Evolutionary conservation across 1,140 invertebrate species (phyloP), one percentile per base, ranked within the genome.

Genomic region (Pogonomyrmex barbatus): DNA sequence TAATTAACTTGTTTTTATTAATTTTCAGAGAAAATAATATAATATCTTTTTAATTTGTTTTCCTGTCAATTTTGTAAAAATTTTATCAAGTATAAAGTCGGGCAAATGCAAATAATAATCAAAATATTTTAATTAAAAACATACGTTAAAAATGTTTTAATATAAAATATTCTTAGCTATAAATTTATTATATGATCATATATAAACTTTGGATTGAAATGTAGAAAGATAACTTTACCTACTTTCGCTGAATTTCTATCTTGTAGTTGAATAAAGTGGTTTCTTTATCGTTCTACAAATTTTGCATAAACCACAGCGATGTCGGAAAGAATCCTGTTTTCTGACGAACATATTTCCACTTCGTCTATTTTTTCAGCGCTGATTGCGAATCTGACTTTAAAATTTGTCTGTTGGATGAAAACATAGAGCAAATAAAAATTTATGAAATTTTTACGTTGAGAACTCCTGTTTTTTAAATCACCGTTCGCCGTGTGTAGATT

Each of bases 381-480:
- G 79, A 73, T 83, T 83, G 33, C 54, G 47, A 62, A 83, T 83
- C 56, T 83, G 79, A 83, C 79, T 83, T 83, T 75, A 83, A 83
- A 83, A 83, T 83, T 47, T 47, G 42, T 60, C 10, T 12, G 54
- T 47, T 36, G 42, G 17, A 83, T 36, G 24, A 50, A 83, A 83
- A 60, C 68, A 75, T 60, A 47, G 68, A 60, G 68, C 68, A 83
- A 83, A 75, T 45, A 47, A 36, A 75, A 83, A 73, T 75, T 56
- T 73, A 73, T 67, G 33, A 60, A 83, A 83, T 62, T 83, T 82
- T 60, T 62, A 75, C 33, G 42, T n/a, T 75, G 56, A 10, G n/a
- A 3, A 8, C 36, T 54, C 1, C 33, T 47, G 33, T 58, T 58
- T 75, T 62, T 70, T 10, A 45, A 62, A 75, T 75, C 33, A 1